Conservation (phyloP, 2,797 vertebrate genomes). For the Synanceia verrucosa region DNA sequence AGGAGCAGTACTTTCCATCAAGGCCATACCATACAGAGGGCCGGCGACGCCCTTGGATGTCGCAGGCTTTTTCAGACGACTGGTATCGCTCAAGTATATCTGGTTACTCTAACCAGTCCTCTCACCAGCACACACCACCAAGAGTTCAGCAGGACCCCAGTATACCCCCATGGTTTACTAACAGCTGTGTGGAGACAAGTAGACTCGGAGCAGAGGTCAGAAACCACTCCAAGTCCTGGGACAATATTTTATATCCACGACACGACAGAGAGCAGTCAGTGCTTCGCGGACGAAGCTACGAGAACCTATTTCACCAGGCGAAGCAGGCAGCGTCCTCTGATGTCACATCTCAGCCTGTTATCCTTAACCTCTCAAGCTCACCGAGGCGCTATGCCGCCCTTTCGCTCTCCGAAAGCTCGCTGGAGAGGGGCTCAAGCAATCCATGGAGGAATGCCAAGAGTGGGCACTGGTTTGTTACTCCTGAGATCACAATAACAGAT, state of each 20-base stretch:
- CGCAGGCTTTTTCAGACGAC: constrained; percentile 86
- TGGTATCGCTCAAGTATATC: constrained; percentile 89
- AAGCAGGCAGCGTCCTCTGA: constrained; percentile 83
- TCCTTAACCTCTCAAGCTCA: constrained; percentile 95
- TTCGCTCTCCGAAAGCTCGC: constrained; percentile 93
- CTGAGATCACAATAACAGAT: constrained; percentile 98
- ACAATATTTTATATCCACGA: constrained; percentile 90
- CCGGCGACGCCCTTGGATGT: constrained; percentile 81
- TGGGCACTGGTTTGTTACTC: constrained; percentile 93
- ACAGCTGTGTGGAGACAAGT: constrained; percentile 81
- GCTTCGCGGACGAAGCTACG: constrained; percentile 91
- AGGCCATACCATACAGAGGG: constrained; percentile 87
- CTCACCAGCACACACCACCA: constrained; percentile 79
- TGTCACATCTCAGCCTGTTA: constrained; percentile 87
- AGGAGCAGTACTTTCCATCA: constrained; percentile 79
- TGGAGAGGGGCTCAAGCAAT: constrained; percentile 85
- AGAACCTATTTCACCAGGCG: constrained; percentile 89
- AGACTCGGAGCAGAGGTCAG: constrained; percentile 87
- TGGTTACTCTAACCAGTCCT: constrained; percentile 82
- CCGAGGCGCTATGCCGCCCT: constrained; percentile 94
- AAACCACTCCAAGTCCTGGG: constrained; percentile 96
- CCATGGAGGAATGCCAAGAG: constrained; percentile 80
- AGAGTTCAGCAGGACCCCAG: constrained; percentile 76
- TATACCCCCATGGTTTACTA: constrained; percentile 88
- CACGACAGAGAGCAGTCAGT: constrained; percentile 85